Evolutionary conservation across 1,140 invertebrate species (phyloP).

Genomic region (Dendrolimus kikuchii): DNA sequence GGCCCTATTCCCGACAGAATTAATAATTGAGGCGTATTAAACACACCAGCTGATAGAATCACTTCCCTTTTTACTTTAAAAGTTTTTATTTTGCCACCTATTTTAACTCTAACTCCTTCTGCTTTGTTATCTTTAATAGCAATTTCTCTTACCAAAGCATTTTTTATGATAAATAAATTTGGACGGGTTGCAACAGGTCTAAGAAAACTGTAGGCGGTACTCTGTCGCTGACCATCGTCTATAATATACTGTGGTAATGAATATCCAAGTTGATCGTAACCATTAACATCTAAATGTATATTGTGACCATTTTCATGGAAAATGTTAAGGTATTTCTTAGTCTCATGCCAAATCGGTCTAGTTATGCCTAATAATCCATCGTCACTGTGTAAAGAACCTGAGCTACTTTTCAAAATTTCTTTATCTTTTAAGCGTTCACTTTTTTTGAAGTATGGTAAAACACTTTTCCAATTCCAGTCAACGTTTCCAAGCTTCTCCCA

Average conservation of each 20-base stretch:
- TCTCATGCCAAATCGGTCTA: neutral
- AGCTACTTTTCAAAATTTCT: conserved; percentile 73
- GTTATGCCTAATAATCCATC: conserved; percentile 7
- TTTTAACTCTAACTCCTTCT: conserved; percentile 42
- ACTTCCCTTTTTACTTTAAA: conserved; percentile 63
- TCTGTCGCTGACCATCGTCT: conserved; percentile 72
- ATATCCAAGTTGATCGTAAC: conserved; percentile 23
- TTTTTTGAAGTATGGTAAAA: conserved; percentile 87
- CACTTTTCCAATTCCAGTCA: conserved; percentile 89
- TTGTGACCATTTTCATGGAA: conserved; percentile 28
- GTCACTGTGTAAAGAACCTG: conserved; percentile 6
- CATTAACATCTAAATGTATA: conserved; percentile 24
- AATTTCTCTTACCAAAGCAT: conserved; percentile 59
- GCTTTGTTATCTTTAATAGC: conserved; percentile 74
- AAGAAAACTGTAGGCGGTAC: conserved; percentile 74
- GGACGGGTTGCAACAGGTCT: conserved; percentile 57
- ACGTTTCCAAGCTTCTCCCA: conserved; percentile 87
- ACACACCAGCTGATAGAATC: conserved; percentile 64
- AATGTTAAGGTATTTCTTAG: conserved; percentile 26
- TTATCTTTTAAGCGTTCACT: conserved; percentile 87
- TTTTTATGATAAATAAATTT: conserved; percentile 66
- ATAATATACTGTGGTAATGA: conserved; percentile 66
- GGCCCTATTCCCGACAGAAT: conserved; percentile 51
- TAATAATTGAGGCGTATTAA: conserved; percentile 63
- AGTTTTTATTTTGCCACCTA: conserved; percentile 43